A percentile compares a stretch with the other conserved stretches of the same genome.
Conservation (phyloP, 2,797 vertebrate genomes). For the Platalea minor region DNA sequence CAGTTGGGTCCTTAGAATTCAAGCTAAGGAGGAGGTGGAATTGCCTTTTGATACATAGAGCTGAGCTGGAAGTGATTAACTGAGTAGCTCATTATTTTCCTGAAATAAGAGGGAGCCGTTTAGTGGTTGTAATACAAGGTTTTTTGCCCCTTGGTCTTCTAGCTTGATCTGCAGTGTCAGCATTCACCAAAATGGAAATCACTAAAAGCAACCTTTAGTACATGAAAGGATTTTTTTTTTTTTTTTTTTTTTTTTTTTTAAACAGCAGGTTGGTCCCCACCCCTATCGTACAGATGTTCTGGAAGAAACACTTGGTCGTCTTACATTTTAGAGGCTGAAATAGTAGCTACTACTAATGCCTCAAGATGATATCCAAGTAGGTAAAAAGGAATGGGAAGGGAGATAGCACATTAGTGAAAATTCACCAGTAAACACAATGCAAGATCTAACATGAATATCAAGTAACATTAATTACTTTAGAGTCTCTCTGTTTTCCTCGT, state of each 20-base stretch:
- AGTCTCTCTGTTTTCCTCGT: conserved; percentile 36
- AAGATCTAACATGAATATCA: conserved; percentile 56
- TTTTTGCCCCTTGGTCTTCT: conserved; percentile 55
- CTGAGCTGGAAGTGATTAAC: conserved; percentile 77
- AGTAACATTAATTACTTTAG: conserved; percentile 39
- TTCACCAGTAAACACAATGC: conserved; percentile 14
- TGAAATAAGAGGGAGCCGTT: conserved; percentile 71
- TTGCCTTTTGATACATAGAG: conserved; percentile 38
- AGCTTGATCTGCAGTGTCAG: conserved; percentile 82
- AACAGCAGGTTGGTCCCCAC: not conserved
- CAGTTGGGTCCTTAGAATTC: not conserved
- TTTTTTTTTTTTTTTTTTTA: not conserved
- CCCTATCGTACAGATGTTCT: conserved; percentile 78
- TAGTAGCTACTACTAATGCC: conserved; percentile 73
- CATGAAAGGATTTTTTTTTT: not conserved
- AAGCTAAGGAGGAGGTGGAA: not conserved
- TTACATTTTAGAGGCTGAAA: conserved; percentile 72
- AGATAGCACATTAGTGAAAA: conserved; percentile 28
- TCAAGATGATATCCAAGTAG: conserved; percentile 57
- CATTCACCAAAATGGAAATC: conserved; percentile 83
- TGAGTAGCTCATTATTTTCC: conserved; percentile 74
- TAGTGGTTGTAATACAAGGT: conserved; percentile 73
- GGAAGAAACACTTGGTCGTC: conserved; percentile 80
- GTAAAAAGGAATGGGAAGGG: conserved; percentile 36
- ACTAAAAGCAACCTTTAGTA: conserved; percentile 73